Percentiles rank a stretch among this genome's conserved stretches.
These are phyloP conservation scores for Phalacrocorax pelagicus DNA, from an alignment of 2,113 vertebrate species.

Conservation along the genomic window DNA sequence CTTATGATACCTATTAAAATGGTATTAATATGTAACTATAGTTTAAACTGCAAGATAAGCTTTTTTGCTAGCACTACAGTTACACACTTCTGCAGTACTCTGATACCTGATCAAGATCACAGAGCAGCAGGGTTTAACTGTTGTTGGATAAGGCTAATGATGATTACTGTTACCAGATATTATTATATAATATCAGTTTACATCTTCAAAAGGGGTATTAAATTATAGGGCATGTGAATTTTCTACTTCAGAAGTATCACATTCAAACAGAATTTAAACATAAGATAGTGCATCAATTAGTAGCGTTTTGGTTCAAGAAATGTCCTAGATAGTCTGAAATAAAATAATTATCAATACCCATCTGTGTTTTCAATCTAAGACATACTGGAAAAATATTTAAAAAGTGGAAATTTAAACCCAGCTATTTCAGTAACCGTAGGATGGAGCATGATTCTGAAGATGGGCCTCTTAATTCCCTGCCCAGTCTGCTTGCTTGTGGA, in stretches of 20 bases:
- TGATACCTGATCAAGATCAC: background rate
- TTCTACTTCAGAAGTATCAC: background rate
- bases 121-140: background rate
- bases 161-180: background rate
- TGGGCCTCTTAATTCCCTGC: background rate
- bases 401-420: background rate
- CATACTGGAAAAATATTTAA: background rate
- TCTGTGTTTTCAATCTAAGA: background rate
- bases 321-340: background rate
- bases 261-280: background rate
- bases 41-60: background rate
- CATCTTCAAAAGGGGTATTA: background rate
- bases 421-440: background rate
- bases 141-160: background rate
- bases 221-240: background rate
- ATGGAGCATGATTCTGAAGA: background rate
- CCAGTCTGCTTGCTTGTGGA: background rate
- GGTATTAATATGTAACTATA: background rate
- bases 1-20: background rate
- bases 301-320: background rate
- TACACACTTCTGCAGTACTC: background rate
- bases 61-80: background rate
- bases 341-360: background rate
- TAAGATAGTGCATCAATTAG: background rate
- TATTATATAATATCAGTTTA: background rate